Conservation (phyloP, 2,888 invertebrate species). For the Mythimna albipuncta region DNA sequence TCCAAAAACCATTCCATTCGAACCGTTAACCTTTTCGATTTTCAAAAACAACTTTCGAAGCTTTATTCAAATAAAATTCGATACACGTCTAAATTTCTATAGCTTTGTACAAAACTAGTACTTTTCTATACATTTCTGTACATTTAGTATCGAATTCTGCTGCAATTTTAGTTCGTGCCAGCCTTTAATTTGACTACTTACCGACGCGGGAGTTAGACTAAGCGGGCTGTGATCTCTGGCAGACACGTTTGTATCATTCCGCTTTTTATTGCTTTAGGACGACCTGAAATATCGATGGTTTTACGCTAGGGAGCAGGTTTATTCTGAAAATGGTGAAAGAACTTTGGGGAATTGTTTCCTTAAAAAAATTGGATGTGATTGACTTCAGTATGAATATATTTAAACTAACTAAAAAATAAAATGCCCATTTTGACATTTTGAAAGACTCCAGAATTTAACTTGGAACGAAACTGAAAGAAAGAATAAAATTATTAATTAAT, state of each 20-base stretch:
- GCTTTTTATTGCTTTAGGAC: conserved; percentile 47
- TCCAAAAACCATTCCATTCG: conserved; percentile 1
- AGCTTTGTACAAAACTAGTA: conserved; percentile 26
- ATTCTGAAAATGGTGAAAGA: not conserved
- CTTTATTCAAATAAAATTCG: conserved; percentile 38
- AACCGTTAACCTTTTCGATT: not conserved
- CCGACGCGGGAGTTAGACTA: conserved; percentile 46
- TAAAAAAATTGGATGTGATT: not conserved
- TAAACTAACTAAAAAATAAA: too few relatives aligned
- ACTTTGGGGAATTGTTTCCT: not conserved
- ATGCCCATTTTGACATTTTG: too few relatives aligned
- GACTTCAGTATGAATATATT: too few relatives aligned
- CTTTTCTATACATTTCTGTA: conserved; percentile 33
- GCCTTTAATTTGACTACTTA: conserved; percentile 64
- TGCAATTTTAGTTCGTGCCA: conserved; percentile 60
- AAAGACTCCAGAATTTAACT: too few relatives aligned
- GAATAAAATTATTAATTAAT: too few relatives aligned
- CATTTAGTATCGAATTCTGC: conserved; percentile 42
- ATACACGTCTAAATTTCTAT: conserved; percentile 34
- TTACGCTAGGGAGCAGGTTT: not conserved
- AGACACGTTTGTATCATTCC: conserved; percentile 55
- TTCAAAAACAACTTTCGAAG: conserved; percentile 20
- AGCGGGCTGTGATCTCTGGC: conserved; percentile 46
- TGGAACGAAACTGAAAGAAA: too few relatives aligned
- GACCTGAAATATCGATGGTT: conserved; percentile 26